These are phyloP conservation scores for Carollia perspicillata DNA, from an alignment of 2,113 vertebrate species.

Conservation along the genomic window DNA sequence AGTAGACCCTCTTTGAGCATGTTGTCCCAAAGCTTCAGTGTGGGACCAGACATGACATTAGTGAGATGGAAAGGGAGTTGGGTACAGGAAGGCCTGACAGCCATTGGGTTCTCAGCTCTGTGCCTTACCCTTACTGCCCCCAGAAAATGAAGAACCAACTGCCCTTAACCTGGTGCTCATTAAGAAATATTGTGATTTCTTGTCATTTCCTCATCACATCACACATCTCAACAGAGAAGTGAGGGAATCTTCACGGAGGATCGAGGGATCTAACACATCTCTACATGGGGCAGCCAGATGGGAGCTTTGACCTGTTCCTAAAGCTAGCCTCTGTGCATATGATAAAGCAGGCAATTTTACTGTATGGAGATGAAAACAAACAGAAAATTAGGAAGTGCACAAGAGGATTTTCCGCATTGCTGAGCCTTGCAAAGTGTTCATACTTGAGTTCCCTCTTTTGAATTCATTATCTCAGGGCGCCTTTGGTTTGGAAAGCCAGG, in stretches of 20 bases:
- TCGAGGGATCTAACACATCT: background rate
- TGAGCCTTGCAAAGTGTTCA: constrained; percentile 64
- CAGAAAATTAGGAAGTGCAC: constrained; percentile 68
- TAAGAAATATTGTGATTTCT: background rate
- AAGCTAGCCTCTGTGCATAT: background rate
- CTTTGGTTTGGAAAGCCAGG: constrained; percentile 64
- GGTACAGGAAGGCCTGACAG: fast-evolving
- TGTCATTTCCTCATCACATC: background rate
- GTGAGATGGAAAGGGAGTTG: background rate
- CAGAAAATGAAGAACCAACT: background rate
- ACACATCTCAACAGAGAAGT: background rate
- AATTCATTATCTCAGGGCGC: constrained; percentile 71
- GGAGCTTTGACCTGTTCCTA: background rate
- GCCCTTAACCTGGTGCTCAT: background rate
- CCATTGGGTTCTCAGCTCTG: background rate
- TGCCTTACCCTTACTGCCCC: background rate
- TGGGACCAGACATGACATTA: background rate
- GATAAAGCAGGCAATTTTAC: constrained; percentile 21
- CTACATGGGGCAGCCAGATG: background rate
- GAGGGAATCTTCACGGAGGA: background rate
- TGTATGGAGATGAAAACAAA: constrained; percentile 64
- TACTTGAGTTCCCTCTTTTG: constrained; percentile 62
- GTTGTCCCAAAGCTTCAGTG: background rate
- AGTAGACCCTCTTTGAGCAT: background rate
- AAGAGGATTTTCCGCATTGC: constrained; percentile 63